Base-by-base conservation (phyloP, 2,113 vertebrate genomes). In the Ictalurus punctatus region DNA sequence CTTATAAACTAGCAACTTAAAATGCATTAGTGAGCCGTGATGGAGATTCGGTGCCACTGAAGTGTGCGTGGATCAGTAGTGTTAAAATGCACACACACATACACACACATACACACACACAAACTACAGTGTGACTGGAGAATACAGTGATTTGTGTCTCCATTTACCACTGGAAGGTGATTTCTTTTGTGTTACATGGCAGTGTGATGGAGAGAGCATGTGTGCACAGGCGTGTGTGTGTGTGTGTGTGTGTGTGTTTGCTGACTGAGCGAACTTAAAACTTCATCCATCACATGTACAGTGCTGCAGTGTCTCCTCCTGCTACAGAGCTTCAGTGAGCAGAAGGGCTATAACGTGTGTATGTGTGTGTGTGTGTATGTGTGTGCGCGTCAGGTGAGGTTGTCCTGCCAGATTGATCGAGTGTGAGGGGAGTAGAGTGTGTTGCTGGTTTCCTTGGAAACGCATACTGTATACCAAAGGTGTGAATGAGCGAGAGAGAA, bases 391-490 rank as follows among this genome's bases (percentile, higher is more conserved):
- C 85, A 87, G 89, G 87, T 87, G 54, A 82, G 58, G 73, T 56
- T 30, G 6, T 84, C 44, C 58, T 84, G 34, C 61, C 61, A 48
- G 21, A 76, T 67, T 30, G 58, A 58, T 63, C 74, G 25, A 58
- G 34, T 80, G 73, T 84, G 63, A 30, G 52, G 0, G 19, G 85
- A 81, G 92, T 92, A 91, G 94, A 95, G 94, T 93, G 94, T 95
- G 95, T 96, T 92, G 94, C 91, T 89, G 93, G 95, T 95, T 95
- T 93, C 95, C 94, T 94, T 86, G 95, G 95, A 94, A 95, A 95
- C 95, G 92, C 90, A 94, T 92, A 94, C 94, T 90, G 88, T 90
- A 90, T 85, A 69, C 92, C 92, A 90, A 81, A 59, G 67, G 67
- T 71, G 67, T 71, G 67, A 71, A 14, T 48, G 27, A 14, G 65